phyloP scores from a whole-genome alignment of 1,140 invertebrate species.

The Rhagoletis zephyria region DNA sequence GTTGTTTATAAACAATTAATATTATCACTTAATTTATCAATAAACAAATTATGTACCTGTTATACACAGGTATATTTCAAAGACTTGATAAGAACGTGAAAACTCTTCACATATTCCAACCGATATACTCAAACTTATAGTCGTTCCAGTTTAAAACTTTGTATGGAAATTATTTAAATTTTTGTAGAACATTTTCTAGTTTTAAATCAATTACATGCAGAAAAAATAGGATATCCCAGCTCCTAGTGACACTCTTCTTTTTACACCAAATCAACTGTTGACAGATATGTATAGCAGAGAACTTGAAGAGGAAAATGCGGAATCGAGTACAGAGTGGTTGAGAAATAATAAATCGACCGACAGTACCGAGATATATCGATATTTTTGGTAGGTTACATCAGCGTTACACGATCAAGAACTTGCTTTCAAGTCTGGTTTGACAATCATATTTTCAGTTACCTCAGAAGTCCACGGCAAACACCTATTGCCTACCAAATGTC shows the following conservation, averaged over 20 bases:
- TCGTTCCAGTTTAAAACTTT: slow-evolving; percentile 12
- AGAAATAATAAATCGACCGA: background rate
- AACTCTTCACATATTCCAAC: slow-evolving; percentile 12
- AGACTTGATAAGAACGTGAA: slow-evolving; percentile 9
- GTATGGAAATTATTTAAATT: slow-evolving; percentile 6
- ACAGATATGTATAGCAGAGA: slow-evolving; percentile 38
- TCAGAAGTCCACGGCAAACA: too few species aligned
- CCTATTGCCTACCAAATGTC: too few species aligned
- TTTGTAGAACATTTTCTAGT: slow-evolving; percentile 33
- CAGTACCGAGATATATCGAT: background rate
- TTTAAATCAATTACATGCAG: slow-evolving; percentile 46
- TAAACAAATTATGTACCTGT: slow-evolving; percentile 50
- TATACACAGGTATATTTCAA: slow-evolving; percentile 31
- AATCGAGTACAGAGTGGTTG: background rate
- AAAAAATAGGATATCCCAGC: slow-evolving; percentile 17
- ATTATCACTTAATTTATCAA: slow-evolving; percentile 37
- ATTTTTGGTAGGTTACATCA: too few species aligned
- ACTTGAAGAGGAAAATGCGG: slow-evolving; percentile 19
- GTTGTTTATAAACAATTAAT: slow-evolving; percentile 47
- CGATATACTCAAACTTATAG: slow-evolving; percentile 21
- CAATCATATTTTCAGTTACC: too few species aligned
- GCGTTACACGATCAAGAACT: too few species aligned
- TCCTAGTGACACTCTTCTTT: slow-evolving; percentile 18
- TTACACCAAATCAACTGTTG: slow-evolving; percentile 49
- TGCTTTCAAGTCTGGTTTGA: too few species aligned